Evolutionary conservation across 2,113 vertebrate genomes (phyloP).

Genomic region (Seriola aureovittata): DNA sequence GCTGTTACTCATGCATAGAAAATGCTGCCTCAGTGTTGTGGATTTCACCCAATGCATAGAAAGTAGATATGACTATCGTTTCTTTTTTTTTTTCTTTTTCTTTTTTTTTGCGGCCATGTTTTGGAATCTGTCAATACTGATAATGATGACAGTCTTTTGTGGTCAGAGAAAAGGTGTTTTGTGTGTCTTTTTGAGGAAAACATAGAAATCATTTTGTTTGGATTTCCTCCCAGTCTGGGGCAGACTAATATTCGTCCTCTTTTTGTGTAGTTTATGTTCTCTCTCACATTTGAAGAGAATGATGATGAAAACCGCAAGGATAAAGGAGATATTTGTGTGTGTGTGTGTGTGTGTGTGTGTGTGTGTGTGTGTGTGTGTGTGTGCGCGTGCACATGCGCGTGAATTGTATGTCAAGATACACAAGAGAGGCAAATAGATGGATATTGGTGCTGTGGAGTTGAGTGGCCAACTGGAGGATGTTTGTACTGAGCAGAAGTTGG

Average conservation of each 20-base stretch:
- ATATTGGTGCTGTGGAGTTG: background rate
- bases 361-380: too few relatives aligned
- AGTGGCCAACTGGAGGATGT: background rate
- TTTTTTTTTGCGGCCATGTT: constrained; percentile 34
- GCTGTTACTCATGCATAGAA: constrained; percentile 74
- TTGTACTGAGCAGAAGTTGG: background rate
- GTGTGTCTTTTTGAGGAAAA: constrained; percentile 30
- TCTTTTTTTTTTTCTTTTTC: background rate
- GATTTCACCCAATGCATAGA: constrained; percentile 71
- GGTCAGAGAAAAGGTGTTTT: constrained; percentile 45
- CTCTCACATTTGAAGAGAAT: constrained; percentile 12
- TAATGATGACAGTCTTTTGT: constrained; percentile 46
- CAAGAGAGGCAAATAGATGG: background rate
- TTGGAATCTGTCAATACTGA: constrained; percentile 54
- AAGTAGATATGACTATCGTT: constrained; percentile 49
- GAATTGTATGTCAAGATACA: background rate
- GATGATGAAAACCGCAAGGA: background rate
- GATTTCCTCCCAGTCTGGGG: constrained; percentile 15
- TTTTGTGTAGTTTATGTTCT: constrained; percentile 31
- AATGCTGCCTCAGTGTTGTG: constrained; percentile 34
- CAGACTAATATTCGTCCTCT: constrained; percentile 16
- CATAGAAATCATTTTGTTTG: constrained; percentile 30
- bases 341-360: too few relatives aligned
- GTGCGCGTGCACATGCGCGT: too few relatives aligned
- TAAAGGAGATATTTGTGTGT: background rate